Percentiles rank a stretch among this genome's conserved stretches.
These are phyloP conservation scores for Falcaria lacertinaria DNA, from an alignment of 2,888 invertebrate genomes.

Conservation along the genomic window DNA sequence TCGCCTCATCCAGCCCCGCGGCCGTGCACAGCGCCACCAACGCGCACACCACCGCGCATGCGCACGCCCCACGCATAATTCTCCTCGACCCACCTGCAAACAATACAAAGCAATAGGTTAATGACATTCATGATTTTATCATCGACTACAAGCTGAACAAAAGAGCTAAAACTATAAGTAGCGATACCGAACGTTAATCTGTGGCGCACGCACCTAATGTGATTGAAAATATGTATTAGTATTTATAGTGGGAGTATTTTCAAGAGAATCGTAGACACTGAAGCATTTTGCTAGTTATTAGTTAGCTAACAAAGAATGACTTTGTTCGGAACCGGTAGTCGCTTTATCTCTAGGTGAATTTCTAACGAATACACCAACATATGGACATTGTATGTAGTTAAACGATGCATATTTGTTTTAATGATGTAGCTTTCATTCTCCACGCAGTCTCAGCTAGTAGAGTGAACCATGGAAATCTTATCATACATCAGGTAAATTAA, in stretches of 20 bases:
- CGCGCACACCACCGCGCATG: constrained; percentile 77
- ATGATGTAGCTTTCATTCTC: constrained; percentile 19
- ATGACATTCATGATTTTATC: constrained; percentile 4
- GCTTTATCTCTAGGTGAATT: constrained; percentile 57
- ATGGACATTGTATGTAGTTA: constrained; percentile 49
- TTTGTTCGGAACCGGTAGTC: constrained; percentile 58
- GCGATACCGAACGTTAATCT: too few species aligned
- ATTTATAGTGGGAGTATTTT: constrained; percentile 2
- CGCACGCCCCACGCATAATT: constrained; percentile 79
- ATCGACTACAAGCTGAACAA: too few species aligned
- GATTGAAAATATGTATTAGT: background rate
- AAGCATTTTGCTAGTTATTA: constrained; percentile 29
- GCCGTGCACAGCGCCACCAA: constrained; percentile 70
- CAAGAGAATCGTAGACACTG: constrained; percentile 30
- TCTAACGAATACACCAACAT: constrained; percentile 55
- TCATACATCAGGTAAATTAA: background rate
- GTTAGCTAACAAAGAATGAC: constrained; percentile 50
- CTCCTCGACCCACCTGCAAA: constrained; percentile 74
- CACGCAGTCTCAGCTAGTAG: constrained; percentile 10
- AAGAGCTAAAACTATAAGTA: too few species aligned
- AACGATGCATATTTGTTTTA: constrained; percentile 32
- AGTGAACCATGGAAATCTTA: constrained; percentile 7
- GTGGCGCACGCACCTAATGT: background rate
- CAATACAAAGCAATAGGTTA: constrained; percentile 22
- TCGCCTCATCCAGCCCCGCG: constrained; percentile 66